Percentiles rank a stretch among this genome's conserved stretches.
These are phyloP conservation scores for Zygaena filipendulae DNA, from an alignment of 2,888 invertebrate genomes.

Conservation along the genomic window DNA sequence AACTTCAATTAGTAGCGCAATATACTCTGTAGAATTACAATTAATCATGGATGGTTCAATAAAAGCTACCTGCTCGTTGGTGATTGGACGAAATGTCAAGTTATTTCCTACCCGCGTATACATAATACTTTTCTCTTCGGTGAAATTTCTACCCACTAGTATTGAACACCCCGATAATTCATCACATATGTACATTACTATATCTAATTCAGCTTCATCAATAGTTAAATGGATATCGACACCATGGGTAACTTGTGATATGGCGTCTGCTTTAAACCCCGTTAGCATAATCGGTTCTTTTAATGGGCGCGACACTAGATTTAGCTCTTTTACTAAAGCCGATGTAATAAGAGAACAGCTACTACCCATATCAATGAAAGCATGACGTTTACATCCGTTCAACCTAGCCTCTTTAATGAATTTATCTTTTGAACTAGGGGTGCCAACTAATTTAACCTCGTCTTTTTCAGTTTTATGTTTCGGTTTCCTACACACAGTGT, in stretches of 20 bases:
- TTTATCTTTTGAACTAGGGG: constrained; percentile 10
- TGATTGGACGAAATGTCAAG: constrained; percentile 11
- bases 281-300: constrained; percentile 6
- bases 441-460: constrained; percentile 15
- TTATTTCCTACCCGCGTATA: constrained; percentile 12
- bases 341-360: constrained; percentile 15
- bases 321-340: constrained; percentile 3
- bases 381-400: constrained; percentile 8
- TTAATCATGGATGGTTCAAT: too few species aligned
- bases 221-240: constrained; percentile 7
- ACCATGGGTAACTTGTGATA: constrained; percentile 5
- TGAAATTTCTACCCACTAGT: constrained; percentile 16
- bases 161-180: constrained; percentile 9
- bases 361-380: constrained; percentile 18
- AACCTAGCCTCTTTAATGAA: constrained; percentile 13
- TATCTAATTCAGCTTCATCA: constrained; percentile 9
- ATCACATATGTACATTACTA: constrained; percentile 10
- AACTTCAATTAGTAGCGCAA: background rate
- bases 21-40: background rate
- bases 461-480: constrained; percentile 15
- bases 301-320: constrained; percentile 7
- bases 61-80: too few species aligned
- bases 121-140: constrained; percentile 15
- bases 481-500: constrained; percentile 14
- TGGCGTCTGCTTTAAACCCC: constrained; percentile 11